Evolutionary conservation across 2,888 invertebrate species (phyloP).

Genomic region (Hydriomena furcata): DNA sequence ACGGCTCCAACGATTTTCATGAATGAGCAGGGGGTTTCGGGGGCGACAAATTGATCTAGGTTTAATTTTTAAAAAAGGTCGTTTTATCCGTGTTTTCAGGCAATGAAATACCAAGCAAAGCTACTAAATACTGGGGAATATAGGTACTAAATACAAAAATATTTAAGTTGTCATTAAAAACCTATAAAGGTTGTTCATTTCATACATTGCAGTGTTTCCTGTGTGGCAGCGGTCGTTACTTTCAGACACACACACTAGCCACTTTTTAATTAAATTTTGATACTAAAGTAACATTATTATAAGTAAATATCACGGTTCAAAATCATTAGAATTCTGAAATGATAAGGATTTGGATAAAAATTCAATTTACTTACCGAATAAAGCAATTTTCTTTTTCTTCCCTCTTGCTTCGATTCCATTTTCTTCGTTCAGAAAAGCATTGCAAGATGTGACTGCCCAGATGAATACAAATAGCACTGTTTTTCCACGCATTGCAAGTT

Average conservation of each 20-base stretch:
- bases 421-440: slow-evolving; percentile 37
- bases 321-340: too few species aligned
- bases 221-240: slow-evolving; percentile 9
- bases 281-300: too few species aligned
- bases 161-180: too few species aligned
- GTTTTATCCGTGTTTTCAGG: too few species aligned
- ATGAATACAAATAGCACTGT: slow-evolving; percentile 41
- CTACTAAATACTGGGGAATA: too few species aligned
- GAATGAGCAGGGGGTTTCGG: too few species aligned
- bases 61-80: too few species aligned
- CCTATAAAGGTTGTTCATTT: slow-evolving; percentile 16
- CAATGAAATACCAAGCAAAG: too few species aligned
- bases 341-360: too few species aligned
- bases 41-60: too few species aligned
- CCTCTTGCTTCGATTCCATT: slow-evolving; percentile 59
- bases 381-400: slow-evolving; percentile 71
- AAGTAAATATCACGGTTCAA: slow-evolving; percentile 1
- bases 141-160: too few species aligned
- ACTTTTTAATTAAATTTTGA: slow-evolving; percentile 12
- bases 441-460: slow-evolving; percentile 37
- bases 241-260: slow-evolving; percentile 12
- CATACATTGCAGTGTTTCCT: slow-evolving; percentile 18
- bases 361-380: slow-evolving; percentile 72
- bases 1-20: too few species aligned
- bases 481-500: slow-evolving; percentile 40